These are phyloP conservation scores for Notarius quadriscutis DNA, from an alignment of 2,113 vertebrate species.

Conservation along the genomic window DNA sequence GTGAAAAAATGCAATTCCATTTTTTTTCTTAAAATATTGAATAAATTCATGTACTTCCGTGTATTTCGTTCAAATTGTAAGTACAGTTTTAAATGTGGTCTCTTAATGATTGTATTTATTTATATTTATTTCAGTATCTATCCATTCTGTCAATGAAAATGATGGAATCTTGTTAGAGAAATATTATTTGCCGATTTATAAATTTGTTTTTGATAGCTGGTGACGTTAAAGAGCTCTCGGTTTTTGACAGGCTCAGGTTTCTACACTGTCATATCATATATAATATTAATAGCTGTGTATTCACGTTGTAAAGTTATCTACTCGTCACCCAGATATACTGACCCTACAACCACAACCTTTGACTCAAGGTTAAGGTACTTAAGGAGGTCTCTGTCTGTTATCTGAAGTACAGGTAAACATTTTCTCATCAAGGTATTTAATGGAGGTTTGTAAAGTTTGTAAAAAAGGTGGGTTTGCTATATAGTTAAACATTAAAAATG, in stretches of 20 bases:
- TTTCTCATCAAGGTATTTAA: not conserved
- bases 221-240: not conserved
- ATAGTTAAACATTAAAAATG: not conserved
- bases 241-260: not conserved
- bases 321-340: not conserved
- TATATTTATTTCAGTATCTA: not conserved
- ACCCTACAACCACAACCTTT: not conserved
- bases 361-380: not conserved
- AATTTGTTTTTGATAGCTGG: not conserved
- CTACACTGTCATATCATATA: not conserved
- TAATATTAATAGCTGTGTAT: not conserved
- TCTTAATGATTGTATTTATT: not conserved
- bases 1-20: not conserved
- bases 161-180: not conserved
- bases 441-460: not conserved
- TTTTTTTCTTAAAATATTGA: not conserved
- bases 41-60: not conserved
- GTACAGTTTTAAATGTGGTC: too few relatives aligned
- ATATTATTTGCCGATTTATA: not conserved
- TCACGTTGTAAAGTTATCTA: constrained; percentile 18
- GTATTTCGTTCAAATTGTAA: not conserved
- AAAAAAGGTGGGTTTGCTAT: not conserved
- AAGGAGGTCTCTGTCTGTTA: not conserved
- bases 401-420: not conserved
- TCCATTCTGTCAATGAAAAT: not conserved